A percentile compares a stretch with the other conserved stretches of the same genome.
Evolutionary conservation across 2,888 invertebrate species (phyloP).

Genomic region (Xylota sylvarum): DNA sequence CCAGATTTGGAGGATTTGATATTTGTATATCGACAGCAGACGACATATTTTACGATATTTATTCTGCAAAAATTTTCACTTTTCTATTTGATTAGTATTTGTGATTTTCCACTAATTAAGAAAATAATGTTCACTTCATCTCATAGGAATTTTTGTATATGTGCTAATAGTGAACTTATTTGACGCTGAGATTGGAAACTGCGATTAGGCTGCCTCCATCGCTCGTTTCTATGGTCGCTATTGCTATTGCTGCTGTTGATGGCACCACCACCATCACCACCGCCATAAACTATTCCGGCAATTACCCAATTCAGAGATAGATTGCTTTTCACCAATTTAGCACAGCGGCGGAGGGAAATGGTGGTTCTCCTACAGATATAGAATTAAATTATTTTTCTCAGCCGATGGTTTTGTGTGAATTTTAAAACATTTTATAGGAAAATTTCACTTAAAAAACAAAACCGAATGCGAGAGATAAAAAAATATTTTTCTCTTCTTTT

Average conservation of each 20-base stretch:
- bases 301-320: conserved; percentile 67
- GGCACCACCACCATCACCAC: conserved; percentile 75
- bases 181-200: conserved; percentile 50
- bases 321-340: conserved; percentile 53
- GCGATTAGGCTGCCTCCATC: conserved; percentile 58
- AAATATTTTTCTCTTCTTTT: conserved; percentile 66
- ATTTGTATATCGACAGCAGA: conserved; percentile 89
- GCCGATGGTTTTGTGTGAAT: background rate
- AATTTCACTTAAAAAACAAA: conserved; percentile 51
- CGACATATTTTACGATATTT: conserved; percentile 80
- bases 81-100: background rate
- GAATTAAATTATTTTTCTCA: background rate
- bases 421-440: conserved; percentile 48
- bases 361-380: background rate
- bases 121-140: conserved; percentile 47
- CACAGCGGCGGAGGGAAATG: conserved; percentile 18
- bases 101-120: background rate
- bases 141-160: conserved; percentile 35
- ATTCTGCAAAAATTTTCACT: conserved; percentile 43
- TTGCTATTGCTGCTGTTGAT: conserved; percentile 49
- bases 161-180: conserved; percentile 40
- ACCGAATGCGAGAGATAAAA: conserved; percentile 50
- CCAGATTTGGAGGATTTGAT: conserved; percentile 89
- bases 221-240: conserved; percentile 54
- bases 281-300: conserved; percentile 75